A percentile compares a stretch with the other conserved stretches of the same genome.
These are phyloP conservation scores for Drosophila seclusa DNA, from an alignment of 2,888 invertebrate species.

Conservation along the genomic window DNA sequence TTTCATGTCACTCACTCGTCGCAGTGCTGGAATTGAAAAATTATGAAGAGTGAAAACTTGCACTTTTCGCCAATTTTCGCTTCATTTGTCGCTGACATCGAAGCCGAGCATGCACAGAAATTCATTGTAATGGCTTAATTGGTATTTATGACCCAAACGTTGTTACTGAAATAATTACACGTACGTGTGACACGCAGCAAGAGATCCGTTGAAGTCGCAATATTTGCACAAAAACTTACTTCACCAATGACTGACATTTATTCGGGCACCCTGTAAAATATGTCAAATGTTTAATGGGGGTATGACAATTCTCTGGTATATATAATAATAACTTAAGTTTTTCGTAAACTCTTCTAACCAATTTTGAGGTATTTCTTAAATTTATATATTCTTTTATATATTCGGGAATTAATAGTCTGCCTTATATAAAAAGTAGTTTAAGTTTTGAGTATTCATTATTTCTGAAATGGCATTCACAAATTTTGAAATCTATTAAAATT, in stretches of 20 bases:
- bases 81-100: conserved; percentile 48
- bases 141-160: conserved; percentile 65
- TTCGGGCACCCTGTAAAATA: conserved; percentile 2
- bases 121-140: conserved; percentile 72
- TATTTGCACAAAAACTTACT: conserved; percentile 41
- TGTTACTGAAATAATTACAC: conserved; percentile 35
- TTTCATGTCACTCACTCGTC: conserved; percentile 61
- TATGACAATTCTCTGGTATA: not conserved
- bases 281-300: fast-evolving
- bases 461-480: not conserved
- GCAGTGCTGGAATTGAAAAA: conserved; percentile 23
- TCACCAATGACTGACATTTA: conserved; percentile 4
- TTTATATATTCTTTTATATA: too few relatives aligned
- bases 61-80: conserved; percentile 41
- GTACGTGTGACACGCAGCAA: conserved; percentile 50
- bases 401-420: not conserved
- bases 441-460: not conserved
- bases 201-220: conserved; percentile 26
- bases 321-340: not conserved
- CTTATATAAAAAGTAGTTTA: not conserved
- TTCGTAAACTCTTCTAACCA: too few relatives aligned
- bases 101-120: conserved; percentile 38
- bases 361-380: too few relatives aligned
- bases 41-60: conserved; percentile 40
- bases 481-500: not conserved